Conservation (phyloP, 2,113 vertebrate species). For the Cynopterus brachyotis region DNA sequence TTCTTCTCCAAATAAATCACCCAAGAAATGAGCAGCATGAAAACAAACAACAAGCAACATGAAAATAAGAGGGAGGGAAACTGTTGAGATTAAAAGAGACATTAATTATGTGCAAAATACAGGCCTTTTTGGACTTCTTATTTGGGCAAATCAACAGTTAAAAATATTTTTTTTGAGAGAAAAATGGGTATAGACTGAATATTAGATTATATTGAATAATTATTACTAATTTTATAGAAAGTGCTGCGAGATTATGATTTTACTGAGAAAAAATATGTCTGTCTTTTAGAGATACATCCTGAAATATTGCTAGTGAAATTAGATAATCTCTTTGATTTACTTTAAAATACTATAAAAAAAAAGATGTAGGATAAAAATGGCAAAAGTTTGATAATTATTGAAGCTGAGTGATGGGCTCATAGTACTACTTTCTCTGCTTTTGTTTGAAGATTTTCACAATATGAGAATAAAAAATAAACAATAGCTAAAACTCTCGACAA, state of each 20-base stretch:
- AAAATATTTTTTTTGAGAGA: neutral
- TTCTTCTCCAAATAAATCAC: neutral
- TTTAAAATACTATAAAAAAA: neutral
- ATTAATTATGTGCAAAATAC: neutral
- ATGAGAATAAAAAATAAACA: neutral
- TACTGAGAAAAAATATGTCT: neutral
- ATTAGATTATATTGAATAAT: neutral
- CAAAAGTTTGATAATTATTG: neutral
- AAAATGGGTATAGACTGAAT: neutral
- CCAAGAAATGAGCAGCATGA: neutral
- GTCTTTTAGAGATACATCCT: neutral
- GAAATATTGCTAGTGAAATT: neutral
- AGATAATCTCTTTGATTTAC: neutral
- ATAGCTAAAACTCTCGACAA: neutral
- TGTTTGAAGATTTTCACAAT: neutral
- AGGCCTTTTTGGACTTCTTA: neutral
- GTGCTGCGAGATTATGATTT: neutral
- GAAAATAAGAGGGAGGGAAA: neutral
- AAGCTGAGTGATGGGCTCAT: neutral
- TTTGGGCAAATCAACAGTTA: neutral
- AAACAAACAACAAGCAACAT: neutral
- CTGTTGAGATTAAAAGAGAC: neutral
- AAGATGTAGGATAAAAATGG: neutral
- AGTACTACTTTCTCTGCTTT: neutral
- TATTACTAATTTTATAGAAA: neutral